A percentile compares a stretch with the other conserved stretches of the same genome.
phyloP scores from a whole-genome alignment of 2,113 vertebrate species.

The Esox niger region DNA sequence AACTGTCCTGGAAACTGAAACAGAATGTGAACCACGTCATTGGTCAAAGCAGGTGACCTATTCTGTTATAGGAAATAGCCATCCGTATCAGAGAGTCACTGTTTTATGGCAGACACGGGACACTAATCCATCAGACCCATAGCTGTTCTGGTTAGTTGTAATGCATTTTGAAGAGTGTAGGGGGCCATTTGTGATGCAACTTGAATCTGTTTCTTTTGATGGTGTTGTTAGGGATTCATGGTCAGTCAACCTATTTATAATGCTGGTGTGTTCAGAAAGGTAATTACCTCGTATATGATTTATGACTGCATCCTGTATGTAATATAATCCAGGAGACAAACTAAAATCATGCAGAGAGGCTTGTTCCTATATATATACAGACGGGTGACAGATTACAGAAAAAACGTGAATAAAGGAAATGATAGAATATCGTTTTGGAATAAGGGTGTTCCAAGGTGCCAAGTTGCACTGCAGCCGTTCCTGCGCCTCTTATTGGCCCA shows the following conservation, averaged over 20 bases:
- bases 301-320: neutral
- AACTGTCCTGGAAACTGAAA: neutral
- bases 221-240: neutral
- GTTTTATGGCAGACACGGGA: too few relatives aligned
- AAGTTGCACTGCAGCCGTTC: too few relatives aligned
- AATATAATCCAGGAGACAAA: neutral
- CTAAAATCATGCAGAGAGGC: neutral
- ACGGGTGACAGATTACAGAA: too few relatives aligned
- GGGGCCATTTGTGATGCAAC: too few relatives aligned
- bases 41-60: conserved; percentile 7
- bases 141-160: too few relatives aligned
- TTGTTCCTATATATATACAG: too few relatives aligned
- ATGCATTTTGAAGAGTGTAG: neutral
- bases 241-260: neutral
- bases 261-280: neutral
- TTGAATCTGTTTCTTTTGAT: neutral
- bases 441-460: too few relatives aligned
- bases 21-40: conserved; percentile 16
- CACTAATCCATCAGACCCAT: neutral
- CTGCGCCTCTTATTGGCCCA: too few relatives aligned
- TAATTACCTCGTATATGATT: neutral
- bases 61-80: conserved; percentile 17
- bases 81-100: neutral
- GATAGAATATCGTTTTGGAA: too few relatives aligned
- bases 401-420: too few relatives aligned